Evolutionary conservation across 2,888 invertebrate species (phyloP).

Genomic region (Nomada ferruginata): DNA sequence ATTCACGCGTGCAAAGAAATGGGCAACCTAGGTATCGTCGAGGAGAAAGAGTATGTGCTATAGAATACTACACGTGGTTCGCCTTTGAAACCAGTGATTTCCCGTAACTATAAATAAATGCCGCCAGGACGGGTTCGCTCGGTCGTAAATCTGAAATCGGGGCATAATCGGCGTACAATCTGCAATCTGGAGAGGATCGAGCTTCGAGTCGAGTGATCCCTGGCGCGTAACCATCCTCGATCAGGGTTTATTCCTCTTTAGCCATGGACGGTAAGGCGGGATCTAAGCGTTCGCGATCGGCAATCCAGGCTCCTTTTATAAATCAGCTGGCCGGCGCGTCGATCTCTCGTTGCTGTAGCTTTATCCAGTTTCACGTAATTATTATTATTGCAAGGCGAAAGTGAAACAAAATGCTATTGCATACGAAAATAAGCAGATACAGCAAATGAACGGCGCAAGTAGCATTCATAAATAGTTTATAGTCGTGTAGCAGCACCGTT

Average conservation of each 20-base stretch:
- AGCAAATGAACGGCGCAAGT: no score
- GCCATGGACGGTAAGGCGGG: slow-evolving; percentile 70
- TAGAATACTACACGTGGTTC: not conserved
- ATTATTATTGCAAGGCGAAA: no score
- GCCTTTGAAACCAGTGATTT: slow-evolving; percentile 67
- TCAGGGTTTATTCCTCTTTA: slow-evolving; percentile 25
- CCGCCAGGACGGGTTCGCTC: slow-evolving; percentile 60
- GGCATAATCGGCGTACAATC: slow-evolving; percentile 76
- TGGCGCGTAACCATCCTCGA: slow-evolving; percentile 1
- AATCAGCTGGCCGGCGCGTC: slow-evolving; percentile 63
- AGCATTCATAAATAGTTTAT: no score
- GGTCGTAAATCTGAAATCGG: slow-evolving; percentile 75
- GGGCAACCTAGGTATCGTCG: not conserved
- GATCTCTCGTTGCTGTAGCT: slow-evolving; percentile 15
- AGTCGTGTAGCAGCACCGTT: no score
- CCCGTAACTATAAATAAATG: slow-evolving; percentile 75
- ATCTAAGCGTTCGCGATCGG: slow-evolving; percentile 68
- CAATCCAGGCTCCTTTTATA: slow-evolving; percentile 76
- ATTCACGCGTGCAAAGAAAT: slow-evolving; percentile 49
- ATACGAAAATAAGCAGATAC: no score
- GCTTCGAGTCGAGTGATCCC: slow-evolving; percentile 50
- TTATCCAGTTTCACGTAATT: no score
- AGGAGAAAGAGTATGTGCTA: not conserved
- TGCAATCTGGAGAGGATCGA: slow-evolving; percentile 73
- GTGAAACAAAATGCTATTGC: no score